A percentile compares a stretch with the other conserved stretches of the same genome.
These are phyloP conservation scores for Diabrotica virgifera DNA, from an alignment of 1,140 invertebrate species.

Conservation along the genomic window DNA sequence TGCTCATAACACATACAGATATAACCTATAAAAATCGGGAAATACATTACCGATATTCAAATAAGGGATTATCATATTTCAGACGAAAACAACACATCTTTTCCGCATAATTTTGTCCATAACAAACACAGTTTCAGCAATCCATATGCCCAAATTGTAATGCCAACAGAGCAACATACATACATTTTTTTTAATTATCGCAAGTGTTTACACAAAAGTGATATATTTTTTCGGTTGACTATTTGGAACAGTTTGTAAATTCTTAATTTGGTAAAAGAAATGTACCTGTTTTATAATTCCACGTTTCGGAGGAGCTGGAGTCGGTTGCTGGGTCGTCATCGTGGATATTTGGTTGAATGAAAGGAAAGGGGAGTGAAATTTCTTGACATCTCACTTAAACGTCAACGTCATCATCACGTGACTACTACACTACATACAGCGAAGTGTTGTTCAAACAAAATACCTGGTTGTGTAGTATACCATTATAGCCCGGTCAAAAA, in stretches of 20 bases:
- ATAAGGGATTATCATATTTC: slow-evolving; percentile 16
- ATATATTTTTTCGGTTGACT: neutral
- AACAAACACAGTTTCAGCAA: neutral
- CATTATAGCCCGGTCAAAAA: too few relatives aligned
- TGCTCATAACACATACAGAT: too few relatives aligned
- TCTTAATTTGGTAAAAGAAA: slow-evolving; percentile 28
- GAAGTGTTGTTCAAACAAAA: too few relatives aligned
- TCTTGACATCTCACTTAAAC: slow-evolving; percentile 13
- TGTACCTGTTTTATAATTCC: slow-evolving; percentile 59
- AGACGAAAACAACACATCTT: neutral
- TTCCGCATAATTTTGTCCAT: neutral
- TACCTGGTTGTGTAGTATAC: too few relatives aligned
- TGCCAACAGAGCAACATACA: slow-evolving; percentile 35
- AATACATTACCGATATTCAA: slow-evolving; percentile 18
- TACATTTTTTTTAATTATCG: slow-evolving; percentile 8
- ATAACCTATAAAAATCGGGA: slow-evolving; percentile 8
- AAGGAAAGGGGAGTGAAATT: slow-evolving; percentile 10
- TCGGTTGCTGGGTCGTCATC: slow-evolving; percentile 52
- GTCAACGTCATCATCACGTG: slow-evolving; percentile 20
- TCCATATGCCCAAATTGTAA: slow-evolving; percentile 27
- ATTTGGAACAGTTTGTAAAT: slow-evolving; percentile 9
- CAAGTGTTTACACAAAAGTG: slow-evolving; percentile 6
- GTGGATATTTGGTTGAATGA: slow-evolving; percentile 32
- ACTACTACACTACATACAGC: neutral
- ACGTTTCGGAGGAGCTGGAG: slow-evolving; percentile 47